Conservation (phyloP, 2,113 vertebrate genomes). For the Mesembrinibis cayennensis region DNA sequence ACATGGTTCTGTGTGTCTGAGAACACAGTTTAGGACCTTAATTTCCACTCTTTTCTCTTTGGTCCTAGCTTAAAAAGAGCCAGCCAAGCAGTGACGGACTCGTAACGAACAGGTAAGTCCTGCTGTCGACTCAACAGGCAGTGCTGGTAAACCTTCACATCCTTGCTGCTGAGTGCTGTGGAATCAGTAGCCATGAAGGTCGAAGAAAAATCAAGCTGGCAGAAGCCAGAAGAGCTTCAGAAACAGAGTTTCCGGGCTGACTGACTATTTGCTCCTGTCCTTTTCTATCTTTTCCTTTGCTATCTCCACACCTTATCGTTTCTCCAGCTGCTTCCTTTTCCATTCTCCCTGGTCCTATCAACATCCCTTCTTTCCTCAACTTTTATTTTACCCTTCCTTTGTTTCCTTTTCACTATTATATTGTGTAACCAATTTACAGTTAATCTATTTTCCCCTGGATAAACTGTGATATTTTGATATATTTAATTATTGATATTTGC, state of each 20-base stretch:
- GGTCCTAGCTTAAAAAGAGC: neutral
- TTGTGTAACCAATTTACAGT: neutral
- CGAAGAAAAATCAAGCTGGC: neutral
- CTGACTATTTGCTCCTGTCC: neutral
- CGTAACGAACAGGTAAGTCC: neutral
- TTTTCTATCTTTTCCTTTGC: neutral
- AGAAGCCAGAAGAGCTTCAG: neutral
- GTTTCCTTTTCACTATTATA: neutral
- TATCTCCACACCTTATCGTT: neutral
- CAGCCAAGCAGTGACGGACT: neutral
- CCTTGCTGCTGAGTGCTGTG: neutral
- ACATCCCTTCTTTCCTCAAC: neutral
- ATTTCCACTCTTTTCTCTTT: neutral
- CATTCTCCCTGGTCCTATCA: neutral
- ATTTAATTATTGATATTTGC: neutral
- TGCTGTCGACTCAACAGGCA: neutral
- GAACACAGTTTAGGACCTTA: neutral
- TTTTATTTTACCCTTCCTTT: neutral
- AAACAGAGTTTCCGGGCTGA: neutral
- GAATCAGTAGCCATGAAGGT: neutral
- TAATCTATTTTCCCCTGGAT: neutral
- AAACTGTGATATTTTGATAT: neutral
- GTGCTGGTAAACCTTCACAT: neutral
- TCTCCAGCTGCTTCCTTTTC: neutral
- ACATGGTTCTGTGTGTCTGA: neutral